Conservation (phyloP, 2,797 vertebrate species). For the Amblyraja radiata region DNA sequence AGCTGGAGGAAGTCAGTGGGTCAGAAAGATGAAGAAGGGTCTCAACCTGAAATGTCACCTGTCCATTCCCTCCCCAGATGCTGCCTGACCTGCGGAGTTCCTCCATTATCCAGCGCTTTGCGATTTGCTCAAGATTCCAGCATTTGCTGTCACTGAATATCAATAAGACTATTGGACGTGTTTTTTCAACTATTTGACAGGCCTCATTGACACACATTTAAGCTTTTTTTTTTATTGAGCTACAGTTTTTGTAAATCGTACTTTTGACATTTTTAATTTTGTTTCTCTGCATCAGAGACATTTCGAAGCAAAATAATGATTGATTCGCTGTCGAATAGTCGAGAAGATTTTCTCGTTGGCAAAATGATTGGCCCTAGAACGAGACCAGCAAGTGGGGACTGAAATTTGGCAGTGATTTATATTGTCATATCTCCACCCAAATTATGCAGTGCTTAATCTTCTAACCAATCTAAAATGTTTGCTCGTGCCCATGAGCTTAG, state of each 20-base stretch:
- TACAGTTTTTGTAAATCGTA: background rate
- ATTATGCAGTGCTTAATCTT: slow-evolving; percentile 4
- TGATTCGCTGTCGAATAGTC: slow-evolving; percentile 14
- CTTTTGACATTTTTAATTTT: background rate
- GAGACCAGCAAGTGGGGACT: background rate
- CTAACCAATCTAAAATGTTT: background rate
- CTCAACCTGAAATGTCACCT: no score
- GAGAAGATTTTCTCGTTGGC: background rate
- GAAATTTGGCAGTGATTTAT: background rate
- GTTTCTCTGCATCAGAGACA: background rate
- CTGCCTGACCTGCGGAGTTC: no score
- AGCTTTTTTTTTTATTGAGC: background rate
- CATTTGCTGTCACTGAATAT: background rate
- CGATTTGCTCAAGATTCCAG: no score
- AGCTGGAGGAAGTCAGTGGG: no score
- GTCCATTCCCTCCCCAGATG: no score
- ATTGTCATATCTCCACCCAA: background rate
- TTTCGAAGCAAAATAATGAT: background rate
- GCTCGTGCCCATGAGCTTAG: background rate
- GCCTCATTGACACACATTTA: background rate
- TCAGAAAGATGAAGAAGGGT: no score
- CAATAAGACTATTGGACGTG: background rate
- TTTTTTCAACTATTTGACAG: background rate
- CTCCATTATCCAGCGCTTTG: no score
- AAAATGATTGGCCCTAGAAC: background rate